Percentiles rank a stretch among this genome's conserved stretches.
Conservation (phyloP, 1,140 invertebrate genomes). For the Ceratitis capitata region DNA sequence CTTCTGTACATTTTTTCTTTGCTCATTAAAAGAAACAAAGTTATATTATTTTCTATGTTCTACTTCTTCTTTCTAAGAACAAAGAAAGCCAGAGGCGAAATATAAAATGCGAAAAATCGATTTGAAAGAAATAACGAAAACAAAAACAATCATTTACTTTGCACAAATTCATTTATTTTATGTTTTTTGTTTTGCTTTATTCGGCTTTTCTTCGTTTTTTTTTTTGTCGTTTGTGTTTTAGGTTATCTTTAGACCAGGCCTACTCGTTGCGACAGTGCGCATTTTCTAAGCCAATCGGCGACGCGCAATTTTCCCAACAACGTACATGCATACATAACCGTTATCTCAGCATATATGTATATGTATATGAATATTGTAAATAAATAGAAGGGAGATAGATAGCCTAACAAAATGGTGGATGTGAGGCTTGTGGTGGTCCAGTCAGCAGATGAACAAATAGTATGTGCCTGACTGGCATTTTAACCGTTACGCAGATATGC, state of each 20-base stretch:
- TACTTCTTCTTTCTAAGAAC: too few species aligned
- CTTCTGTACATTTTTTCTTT: not conserved
- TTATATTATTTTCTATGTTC: not conserved
- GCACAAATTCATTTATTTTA: not conserved
- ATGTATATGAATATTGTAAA: too few species aligned
- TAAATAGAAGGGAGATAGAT: constrained; percentile 5
- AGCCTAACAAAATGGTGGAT: not conserved
- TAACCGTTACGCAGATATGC: not conserved
- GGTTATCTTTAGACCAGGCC: constrained; percentile 15
- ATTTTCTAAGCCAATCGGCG: constrained; percentile 36
- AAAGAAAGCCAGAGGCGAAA: constrained; percentile 4
- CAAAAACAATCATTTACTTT: constrained; percentile 4
- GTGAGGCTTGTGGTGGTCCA: not conserved
- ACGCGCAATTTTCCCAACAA: constrained; percentile 7
- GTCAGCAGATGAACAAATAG: not conserved
- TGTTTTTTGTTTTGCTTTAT: too few species aligned
- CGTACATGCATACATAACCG: not conserved
- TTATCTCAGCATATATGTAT: not conserved
- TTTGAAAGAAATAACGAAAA: not conserved
- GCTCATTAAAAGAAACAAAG: not conserved
- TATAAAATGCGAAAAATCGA: not conserved
- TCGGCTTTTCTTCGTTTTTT: too few species aligned
- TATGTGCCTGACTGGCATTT: too few species aligned
- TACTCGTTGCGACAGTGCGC: constrained; percentile 1
- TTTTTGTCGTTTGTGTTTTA: too few species aligned